Evolutionary conservation across 2,888 invertebrate species (phyloP), one percentile per base, ranked within the genome.

Genomic region (Eupithecia exiguata): DNA sequence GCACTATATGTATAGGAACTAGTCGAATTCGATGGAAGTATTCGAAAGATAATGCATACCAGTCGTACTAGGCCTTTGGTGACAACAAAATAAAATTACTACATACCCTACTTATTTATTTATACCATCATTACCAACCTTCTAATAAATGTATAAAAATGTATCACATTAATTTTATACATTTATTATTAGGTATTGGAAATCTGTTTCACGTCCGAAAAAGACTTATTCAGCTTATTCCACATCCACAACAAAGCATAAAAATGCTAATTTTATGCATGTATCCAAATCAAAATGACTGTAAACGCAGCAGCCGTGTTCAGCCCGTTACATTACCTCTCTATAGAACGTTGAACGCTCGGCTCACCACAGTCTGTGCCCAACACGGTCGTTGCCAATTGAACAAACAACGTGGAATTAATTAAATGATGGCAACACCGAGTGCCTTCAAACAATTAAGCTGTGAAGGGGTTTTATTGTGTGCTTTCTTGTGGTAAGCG

Each of bases 321-420:
- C 25, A 66, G 16, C 36, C 21, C 40, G 40, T 21, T 21, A 38
- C 66, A 66, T 66, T 40, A 66, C 38, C 66, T 25, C 21, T 43
- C 12, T 58, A 62, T 21, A 66, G 18, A 21, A 14, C 38, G 14
- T 2, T 21, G 38, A 65, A 40, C 49, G 65, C 49, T 70, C 49
- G 62, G 30, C 38, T 70, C 40, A 18, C 70, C 70, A 58, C 70
- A 49, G 66, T 62, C 67, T 46, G 36, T 12, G 38, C 70, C 21
- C 25, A 69, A 65, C 69, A 66, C 40, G 38, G 71, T n/a, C 25
- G 69, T 65, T 53, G 69, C 65, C 65, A 72, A 65, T 25, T 36
- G 61, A 70, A 53, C 63, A 65, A 74, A 71, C 74, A 68, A 71
- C 53, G 70, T 68, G 70, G 74, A 74, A 70, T 71, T 74, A 74